phyloP scores from a whole-genome alignment of 2,888 invertebrate species.

The Timandra comae region DNA sequence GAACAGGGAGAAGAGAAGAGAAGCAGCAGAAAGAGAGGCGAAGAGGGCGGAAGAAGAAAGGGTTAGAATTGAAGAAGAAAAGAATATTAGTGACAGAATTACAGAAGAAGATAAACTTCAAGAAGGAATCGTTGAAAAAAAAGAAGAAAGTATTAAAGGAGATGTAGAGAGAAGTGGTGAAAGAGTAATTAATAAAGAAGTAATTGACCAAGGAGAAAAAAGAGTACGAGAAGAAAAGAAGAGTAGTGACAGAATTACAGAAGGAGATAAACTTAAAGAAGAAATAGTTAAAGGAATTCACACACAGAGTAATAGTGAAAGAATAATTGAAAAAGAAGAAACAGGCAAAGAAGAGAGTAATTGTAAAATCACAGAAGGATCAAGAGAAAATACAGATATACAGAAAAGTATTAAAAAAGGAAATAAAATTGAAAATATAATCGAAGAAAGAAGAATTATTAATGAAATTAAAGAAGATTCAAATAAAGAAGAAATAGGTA shows the following conservation, averaged over 20 bases:
- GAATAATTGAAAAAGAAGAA: background rate
- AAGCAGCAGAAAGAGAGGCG: slow-evolving; percentile 51
- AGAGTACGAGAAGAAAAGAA: background rate
- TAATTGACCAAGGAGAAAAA: background rate
- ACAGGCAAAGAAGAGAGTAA: background rate
- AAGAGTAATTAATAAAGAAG: background rate
- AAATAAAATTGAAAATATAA: no score
- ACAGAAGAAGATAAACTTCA: background rate
- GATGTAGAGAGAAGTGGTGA: background rate
- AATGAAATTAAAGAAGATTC: no score
- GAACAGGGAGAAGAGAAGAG: slow-evolving; percentile 55
- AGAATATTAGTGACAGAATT: no score
- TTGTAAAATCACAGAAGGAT: no score
- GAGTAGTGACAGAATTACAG: background rate
- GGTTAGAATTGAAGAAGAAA: slow-evolving; percentile 5
- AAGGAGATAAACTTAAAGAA: no score
- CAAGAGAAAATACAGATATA: no score
- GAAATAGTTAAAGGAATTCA: background rate
- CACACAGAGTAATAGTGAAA: background rate
- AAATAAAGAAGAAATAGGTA: no score
- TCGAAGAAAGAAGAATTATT: no score
- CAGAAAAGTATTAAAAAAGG: no score
- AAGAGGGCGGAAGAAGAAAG: slow-evolving; percentile 25
- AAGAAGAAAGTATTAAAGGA: background rate
- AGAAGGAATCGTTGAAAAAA: background rate